A percentile compares a stretch with the other conserved stretches of the same genome.
These are phyloP conservation scores for Cyanoramphus novaezelandiae DNA, from an alignment of 2,113 vertebrate genomes.

Conservation along the genomic window DNA sequence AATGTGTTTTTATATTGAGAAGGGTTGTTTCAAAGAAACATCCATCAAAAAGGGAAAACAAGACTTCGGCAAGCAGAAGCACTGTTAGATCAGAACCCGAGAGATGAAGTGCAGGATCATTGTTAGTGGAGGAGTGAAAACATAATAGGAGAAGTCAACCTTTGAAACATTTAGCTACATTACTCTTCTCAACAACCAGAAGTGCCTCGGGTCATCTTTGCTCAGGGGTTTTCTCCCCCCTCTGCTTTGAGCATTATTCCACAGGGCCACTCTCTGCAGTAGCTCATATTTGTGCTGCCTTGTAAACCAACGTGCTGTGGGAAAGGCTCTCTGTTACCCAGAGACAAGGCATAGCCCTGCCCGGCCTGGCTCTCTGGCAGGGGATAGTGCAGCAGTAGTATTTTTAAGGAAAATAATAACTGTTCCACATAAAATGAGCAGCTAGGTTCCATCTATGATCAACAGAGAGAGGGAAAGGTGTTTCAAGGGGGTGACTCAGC, in stretches of 20 bases:
- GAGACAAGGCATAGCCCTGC: neutral
- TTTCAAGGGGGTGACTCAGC: neutral
- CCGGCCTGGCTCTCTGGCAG: neutral
- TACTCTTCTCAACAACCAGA: slow-evolving; percentile 27
- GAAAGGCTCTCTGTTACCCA: neutral
- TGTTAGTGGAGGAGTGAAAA: neutral
- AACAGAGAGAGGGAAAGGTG: neutral
- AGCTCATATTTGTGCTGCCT: neutral
- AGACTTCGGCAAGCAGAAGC: neutral
- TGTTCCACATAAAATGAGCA: neutral
- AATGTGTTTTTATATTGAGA: slow-evolving; percentile 43
- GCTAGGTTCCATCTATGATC: neutral
- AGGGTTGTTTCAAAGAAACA: slow-evolving; percentile 34
- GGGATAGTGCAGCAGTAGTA: neutral
- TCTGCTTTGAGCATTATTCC: neutral
- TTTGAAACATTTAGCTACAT: slow-evolving; percentile 36
- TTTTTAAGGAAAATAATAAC: neutral
- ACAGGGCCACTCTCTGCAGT: neutral
- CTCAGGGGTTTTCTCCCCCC: neutral
- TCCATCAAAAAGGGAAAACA: slow-evolving; percentile 45
- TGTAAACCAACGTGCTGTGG: neutral
- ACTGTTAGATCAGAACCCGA: neutral
- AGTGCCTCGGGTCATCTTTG: slow-evolving; percentile 12
- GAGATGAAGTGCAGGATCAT: slow-evolving; percentile 18
- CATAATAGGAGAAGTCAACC: slow-evolving; percentile 25